Evolutionary conservation across 2,888 invertebrate genomes (phyloP).

Genomic region (Sinelater perroti): DNA sequence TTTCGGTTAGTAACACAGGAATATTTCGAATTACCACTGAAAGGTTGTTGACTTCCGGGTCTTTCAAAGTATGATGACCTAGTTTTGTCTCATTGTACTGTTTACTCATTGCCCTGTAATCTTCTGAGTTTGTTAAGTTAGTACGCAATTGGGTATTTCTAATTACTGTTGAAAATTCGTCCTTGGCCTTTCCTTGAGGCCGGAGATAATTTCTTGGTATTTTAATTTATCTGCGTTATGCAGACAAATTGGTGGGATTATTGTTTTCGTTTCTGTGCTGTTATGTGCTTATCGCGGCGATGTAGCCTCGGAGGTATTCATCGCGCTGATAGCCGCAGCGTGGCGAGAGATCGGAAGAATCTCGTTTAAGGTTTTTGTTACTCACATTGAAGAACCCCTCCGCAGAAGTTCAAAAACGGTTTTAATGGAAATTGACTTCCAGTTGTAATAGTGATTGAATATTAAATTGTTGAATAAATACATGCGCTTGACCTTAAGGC

Average conservation of each 20-base stretch:
- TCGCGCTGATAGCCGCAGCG: not conserved
- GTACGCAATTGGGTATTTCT: constrained; percentile 4
- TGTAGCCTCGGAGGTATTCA: constrained; percentile 9
- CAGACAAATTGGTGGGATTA: constrained; percentile 4
- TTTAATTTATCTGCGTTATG: constrained; percentile 6
- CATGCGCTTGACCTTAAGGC: too few species aligned
- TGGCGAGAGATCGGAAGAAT: not conserved
- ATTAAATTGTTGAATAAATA: too few species aligned
- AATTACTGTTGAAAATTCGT: constrained; percentile 4
- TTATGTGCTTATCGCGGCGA: not conserved
- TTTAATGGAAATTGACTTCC: not conserved
- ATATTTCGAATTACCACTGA: constrained; percentile 4
- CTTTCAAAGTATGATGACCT: constrained; percentile 3
- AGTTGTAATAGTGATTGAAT: constrained; percentile 4
- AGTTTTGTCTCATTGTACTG: constrained; percentile 2
- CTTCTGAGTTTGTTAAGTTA: not conserved
- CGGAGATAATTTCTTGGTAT: constrained; percentile 4
- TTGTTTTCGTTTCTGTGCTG: constrained; percentile 1
- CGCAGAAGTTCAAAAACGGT: constrained; percentile 5
- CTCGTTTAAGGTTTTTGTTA: constrained; percentile 3
- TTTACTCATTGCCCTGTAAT: constrained; percentile 6
- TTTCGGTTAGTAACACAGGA: not conserved
- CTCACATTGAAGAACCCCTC: constrained; percentile 1
- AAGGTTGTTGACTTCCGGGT: not conserved
- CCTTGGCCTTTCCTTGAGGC: constrained; percentile 3